Base-by-base conservation (phyloP, 2,888 invertebrate genomes). In the Drosophila recens region DNA sequence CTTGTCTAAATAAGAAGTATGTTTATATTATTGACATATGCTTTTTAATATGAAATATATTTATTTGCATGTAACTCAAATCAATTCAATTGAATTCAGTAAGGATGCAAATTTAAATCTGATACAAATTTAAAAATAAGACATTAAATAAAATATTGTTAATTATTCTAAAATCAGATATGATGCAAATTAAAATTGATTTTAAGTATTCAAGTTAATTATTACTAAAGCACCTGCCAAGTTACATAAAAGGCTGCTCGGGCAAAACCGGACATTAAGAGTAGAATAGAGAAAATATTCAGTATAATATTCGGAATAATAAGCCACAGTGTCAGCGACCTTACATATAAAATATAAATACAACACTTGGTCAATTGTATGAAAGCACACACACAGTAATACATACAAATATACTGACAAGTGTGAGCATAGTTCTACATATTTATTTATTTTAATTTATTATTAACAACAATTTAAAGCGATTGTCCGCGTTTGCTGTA, bases 391-490 rank as follows among this genome's bases (percentile, higher is more conserved):
- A 23, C 23, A 49, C n/a, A 9, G n/a, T n/a, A n/a, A n/a, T n/a
- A n/a, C n/a, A n/a, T 4, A 27, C 11, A n/a, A 36, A 4, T 36
- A 17, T 38, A 27, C 1, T 36, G 13, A 27, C 27, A 27, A 13
- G 13, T 30, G 13, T 38, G 11, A 34, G 2, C 15, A 20, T 40
- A 10, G 27, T 36, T 40, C 38, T 54, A 13, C 34, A 17, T 36
- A 52, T 48, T 40, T 36, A 58, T 77, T 63, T 46, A 70, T 65
- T 75, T 48, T 48, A 48, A 45, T 57, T 57, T 13, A 46, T 36
- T 57, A 69, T 75, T 69, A 75, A 74, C 56, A 52, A 45, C 42
- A 45, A 57, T 74, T 75, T 46, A 58, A 58, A 36, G 59, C 54
- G 38, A 38, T 45, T 53, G 36, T 56, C 36, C 34, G 17, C 20